These are phyloP conservation scores for Masticophis lateralis DNA, from an alignment of 2,797 vertebrate species.

Conservation along the genomic window DNA sequence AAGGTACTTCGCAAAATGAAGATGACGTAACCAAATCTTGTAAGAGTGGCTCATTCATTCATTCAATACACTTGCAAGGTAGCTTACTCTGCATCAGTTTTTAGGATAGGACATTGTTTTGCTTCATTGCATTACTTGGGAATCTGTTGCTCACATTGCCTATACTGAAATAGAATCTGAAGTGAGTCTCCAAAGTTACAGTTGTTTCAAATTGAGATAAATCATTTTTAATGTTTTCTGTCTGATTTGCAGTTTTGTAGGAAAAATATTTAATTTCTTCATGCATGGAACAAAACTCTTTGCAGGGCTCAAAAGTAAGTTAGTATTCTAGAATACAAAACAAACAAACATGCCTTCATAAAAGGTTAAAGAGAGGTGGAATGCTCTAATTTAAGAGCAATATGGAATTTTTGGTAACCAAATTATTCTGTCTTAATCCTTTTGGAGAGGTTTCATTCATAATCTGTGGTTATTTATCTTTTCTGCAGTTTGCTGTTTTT, in stretches of 20 bases:
- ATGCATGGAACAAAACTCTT: neutral
- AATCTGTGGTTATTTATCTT: fast-evolving
- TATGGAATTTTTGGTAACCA: neutral
- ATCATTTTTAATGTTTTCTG: slow-evolving; percentile 33
- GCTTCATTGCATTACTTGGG: neutral
- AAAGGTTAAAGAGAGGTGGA: neutral
- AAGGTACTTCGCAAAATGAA: neutral
- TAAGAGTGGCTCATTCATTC: neutral
- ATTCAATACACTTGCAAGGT: neutral
- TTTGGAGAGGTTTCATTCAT: neutral
- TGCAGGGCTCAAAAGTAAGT: slow-evolving; percentile 5
- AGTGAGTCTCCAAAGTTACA: neutral
- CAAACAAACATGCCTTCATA: neutral
- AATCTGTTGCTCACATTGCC: neutral
- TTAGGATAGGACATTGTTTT: neutral
- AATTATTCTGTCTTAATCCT: neutral
- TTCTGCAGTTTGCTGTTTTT: neutral
- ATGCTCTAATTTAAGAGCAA: neutral
- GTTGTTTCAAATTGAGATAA: neutral
- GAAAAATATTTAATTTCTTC: slow-evolving; percentile 25
- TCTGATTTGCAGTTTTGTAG: neutral
- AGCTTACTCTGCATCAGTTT: neutral
- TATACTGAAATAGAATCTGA: neutral
- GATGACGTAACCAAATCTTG: neutral
- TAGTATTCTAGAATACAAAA: neutral